A percentile compares a stretch with the other conserved stretches of the same genome.
These are phyloP conservation scores for Boleophthalmus pectinirostris DNA, from an alignment of 2,113 vertebrate species.

Conservation along the genomic window DNA sequence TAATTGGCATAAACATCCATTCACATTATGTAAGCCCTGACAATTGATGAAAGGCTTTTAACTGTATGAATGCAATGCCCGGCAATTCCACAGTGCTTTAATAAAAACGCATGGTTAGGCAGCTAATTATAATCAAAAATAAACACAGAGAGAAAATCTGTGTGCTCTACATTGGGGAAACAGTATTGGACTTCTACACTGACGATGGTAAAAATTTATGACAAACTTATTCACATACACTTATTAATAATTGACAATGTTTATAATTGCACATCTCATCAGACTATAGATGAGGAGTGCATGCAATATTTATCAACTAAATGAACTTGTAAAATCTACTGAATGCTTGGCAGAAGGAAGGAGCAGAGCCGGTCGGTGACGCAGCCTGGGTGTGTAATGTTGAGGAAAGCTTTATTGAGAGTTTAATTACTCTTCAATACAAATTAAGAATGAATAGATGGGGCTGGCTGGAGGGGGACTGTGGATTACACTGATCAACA, in stretches of 20 bases:
- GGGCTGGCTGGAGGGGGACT: constrained; percentile 38
- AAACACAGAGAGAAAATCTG: constrained; percentile 9
- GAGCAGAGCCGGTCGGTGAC: constrained; percentile 12
- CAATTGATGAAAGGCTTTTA: constrained; percentile 14
- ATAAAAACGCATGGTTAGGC: constrained; percentile 52
- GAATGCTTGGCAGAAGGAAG: constrained; percentile 1
- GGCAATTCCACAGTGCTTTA: constrained; percentile 28
- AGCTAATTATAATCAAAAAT: constrained; percentile 34
- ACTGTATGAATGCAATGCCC: constrained; percentile 38
- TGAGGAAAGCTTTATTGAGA: constrained; percentile 36
- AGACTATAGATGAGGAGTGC: constrained; percentile 11
- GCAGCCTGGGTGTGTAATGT: constrained; percentile 23
- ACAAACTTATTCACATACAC: background rate
- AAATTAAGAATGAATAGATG: constrained; percentile 57
- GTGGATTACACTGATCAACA: constrained; percentile 56
- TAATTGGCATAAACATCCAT: background rate
- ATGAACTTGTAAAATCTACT: constrained; percentile 6
- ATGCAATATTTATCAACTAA: constrained; percentile 19
- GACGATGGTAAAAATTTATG: background rate
- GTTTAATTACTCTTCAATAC: constrained; percentile 61
- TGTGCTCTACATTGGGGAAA: constrained; percentile 14
- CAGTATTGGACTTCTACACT: constrained; percentile 8
- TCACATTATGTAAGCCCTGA: background rate
- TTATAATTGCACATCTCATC: constrained; percentile 17
- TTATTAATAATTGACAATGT: constrained; percentile 18